Base-by-base conservation (phyloP, 2,797 vertebrate genomes). In the Sebastes trivittatus region DNA sequence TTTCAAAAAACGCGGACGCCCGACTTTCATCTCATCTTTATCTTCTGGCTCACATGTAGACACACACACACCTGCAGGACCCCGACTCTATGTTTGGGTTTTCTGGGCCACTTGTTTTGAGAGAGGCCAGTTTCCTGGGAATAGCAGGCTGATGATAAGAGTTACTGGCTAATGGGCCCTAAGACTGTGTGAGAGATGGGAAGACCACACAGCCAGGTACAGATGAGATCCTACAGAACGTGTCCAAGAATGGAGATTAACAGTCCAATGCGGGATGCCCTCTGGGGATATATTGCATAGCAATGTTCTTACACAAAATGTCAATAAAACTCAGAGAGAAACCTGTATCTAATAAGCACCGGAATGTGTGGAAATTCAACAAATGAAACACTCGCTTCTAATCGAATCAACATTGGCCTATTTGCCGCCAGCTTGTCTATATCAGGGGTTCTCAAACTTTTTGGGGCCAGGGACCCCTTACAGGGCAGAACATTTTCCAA, bases 361-460 rank as follows among this genome's bases (percentile, higher is more conserved):
- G 82, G 76, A 90, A 91, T 91, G 91, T 89, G 83, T 87, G 75
- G 86, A 86, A 83, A 80, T n/a, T 49, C 62, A 1, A 56, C 68
- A 67, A 85, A 83, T 78, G 16, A 78, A 88, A 87, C 76, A 67
- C 65, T 63, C 16, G 42, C 23, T 74, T 82, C 46, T 71, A 82
- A 82, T 64, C 73, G 63, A 84, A 87, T 66, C 58, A 83, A 74
- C 71, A 73, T 25, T 72, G 29, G n/a, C 23, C 11, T 30, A 38
- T 14, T 30, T 34, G 77, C 18, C 27, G 36, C 34, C 20, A 29
- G 70, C 54, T 65, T 29, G 67, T 65, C 11, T 23, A 7, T n/a
- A 25, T 54, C 9, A 54, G 52, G 52, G 52, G 52, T 22, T 54
- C n/a, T 54, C 52, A 54, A 54, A n/a, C 5, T 11, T 54, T 54